Percentiles rank a stretch among this genome's conserved stretches.
These are phyloP conservation scores for Erithacus rubecula DNA, from an alignment of 2,797 vertebrate species.

Conservation along the genomic window DNA sequence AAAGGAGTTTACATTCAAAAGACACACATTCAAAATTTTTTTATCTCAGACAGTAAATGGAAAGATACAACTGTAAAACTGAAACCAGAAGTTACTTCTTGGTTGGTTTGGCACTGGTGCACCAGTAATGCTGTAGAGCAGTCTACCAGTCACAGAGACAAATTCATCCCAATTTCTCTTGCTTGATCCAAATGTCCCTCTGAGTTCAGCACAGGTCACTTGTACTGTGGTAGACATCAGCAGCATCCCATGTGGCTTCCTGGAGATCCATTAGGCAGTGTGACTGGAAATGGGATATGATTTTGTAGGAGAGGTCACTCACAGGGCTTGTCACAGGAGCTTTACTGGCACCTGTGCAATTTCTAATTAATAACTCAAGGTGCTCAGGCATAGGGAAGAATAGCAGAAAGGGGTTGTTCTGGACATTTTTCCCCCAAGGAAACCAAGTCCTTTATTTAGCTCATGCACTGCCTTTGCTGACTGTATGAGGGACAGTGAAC, in stretches of 20 bases:
- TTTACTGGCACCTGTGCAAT: neutral
- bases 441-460: neutral
- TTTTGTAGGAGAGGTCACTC: neutral
- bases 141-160: neutral
- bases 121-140: fast-evolving
- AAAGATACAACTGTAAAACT: neutral
- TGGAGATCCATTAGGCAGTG: neutral
- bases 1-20: neutral
- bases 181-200: neutral
- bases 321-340: fast-evolving
- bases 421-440: neutral
- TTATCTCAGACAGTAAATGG: neutral
- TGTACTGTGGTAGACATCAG: neutral
- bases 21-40: neutral
- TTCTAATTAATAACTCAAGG: fast-evolving
- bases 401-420: neutral
- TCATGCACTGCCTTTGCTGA: neutral
- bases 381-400: neutral
- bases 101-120: neutral
- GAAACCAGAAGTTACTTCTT: neutral
- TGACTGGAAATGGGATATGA: neutral
- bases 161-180: neutral
- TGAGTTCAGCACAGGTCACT: neutral
- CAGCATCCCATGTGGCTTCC: neutral
- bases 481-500: neutral